These are phyloP conservation scores for Ypsolopha sequella DNA, from an alignment of 2,888 invertebrate genomes.

Conservation along the genomic window DNA sequence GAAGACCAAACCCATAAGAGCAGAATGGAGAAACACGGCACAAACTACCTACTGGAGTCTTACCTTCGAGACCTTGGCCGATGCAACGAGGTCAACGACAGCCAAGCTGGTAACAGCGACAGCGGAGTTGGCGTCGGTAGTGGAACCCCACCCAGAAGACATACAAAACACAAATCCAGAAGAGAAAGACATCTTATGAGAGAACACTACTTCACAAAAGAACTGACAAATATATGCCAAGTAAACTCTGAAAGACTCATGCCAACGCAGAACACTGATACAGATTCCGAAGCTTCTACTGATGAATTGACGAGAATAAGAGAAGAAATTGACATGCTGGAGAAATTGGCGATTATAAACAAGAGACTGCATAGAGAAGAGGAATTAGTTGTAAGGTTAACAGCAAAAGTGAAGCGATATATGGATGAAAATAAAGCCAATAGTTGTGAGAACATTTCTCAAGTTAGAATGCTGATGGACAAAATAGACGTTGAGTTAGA, in stretches of 20 bases:
- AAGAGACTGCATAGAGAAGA: constrained; percentile 81
- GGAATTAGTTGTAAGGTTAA: constrained; percentile 76
- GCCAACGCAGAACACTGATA: constrained; percentile 51
- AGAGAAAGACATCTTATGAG: constrained; percentile 64
- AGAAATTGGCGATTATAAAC: constrained; percentile 80
- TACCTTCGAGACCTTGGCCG: constrained; percentile 71
- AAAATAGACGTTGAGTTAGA: constrained; percentile 67
- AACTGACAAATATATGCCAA: constrained; percentile 64
- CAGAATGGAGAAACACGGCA: constrained; percentile 80
- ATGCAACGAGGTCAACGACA: constrained; percentile 57
- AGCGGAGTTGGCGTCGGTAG: constrained; percentile 78
- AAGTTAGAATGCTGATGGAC: constrained; percentile 57
- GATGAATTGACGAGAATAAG: constrained; percentile 69
- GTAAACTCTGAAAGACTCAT: constrained; percentile 60
- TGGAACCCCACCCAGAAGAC: constrained; percentile 69
- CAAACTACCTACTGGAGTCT: constrained; percentile 83
- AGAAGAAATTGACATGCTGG: constrained; percentile 79
- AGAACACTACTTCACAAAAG: constrained; percentile 68
- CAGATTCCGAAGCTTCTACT: constrained; percentile 61
- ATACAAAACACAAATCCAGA: constrained; percentile 66
- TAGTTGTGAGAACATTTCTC: constrained; percentile 57
- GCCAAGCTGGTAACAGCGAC: constrained; percentile 77
- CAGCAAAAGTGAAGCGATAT: constrained; percentile 74
- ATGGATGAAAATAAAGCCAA: constrained; percentile 63
- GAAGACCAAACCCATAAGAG: constrained; percentile 83